phyloP scores from a whole-genome alignment of 2,888 invertebrate species.

The Drosophila vallismaia region DNA sequence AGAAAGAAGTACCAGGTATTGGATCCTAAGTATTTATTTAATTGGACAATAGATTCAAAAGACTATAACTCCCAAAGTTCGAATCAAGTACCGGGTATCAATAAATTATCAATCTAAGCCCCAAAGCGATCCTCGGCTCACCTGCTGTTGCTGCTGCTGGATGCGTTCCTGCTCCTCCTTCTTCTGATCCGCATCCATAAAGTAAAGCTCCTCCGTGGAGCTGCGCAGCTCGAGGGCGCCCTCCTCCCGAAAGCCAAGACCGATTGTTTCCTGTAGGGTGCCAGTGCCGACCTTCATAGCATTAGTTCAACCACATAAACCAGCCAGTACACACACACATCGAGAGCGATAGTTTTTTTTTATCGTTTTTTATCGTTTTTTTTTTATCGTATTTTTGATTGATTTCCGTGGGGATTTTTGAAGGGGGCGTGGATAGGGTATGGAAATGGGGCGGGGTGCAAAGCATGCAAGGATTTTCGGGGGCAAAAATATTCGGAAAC shows the following conservation, averaged over 20 bases:
- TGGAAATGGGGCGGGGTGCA: conserved; percentile 4
- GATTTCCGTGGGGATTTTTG: conserved; percentile 17
- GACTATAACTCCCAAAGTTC: too few species aligned
- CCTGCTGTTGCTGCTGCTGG: conserved; percentile 77
- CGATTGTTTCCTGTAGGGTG: conserved; percentile 84
- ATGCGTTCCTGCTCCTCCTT: conserved; percentile 83
- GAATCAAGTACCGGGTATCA: too few species aligned
- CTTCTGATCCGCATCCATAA: conserved; percentile 87
- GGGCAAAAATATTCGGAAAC: conserved; percentile 11
- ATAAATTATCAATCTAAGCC: background rate
- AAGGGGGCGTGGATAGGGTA: conserved; percentile 2
- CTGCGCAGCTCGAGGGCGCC: conserved; percentile 93
- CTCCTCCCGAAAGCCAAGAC: conserved; percentile 88
- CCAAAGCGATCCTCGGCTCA: conserved; percentile 20
- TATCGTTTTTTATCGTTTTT: conserved; percentile 16
- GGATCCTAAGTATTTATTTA: too few species aligned
- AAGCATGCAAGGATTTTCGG: conserved; percentile 22
- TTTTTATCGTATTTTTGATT: background rate
- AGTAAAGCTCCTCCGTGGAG: conserved; percentile 94
- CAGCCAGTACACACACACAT: conserved; percentile 59
- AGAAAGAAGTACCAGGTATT: too few species aligned
- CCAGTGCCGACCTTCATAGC: conserved; percentile 85
- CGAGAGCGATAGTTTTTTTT: conserved; percentile 11
- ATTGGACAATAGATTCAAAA: too few species aligned
- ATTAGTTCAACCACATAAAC: conserved; percentile 75